Evolutionary conservation across 2,888 invertebrate species (phyloP).

Genomic region (Eulithis testata): DNA sequence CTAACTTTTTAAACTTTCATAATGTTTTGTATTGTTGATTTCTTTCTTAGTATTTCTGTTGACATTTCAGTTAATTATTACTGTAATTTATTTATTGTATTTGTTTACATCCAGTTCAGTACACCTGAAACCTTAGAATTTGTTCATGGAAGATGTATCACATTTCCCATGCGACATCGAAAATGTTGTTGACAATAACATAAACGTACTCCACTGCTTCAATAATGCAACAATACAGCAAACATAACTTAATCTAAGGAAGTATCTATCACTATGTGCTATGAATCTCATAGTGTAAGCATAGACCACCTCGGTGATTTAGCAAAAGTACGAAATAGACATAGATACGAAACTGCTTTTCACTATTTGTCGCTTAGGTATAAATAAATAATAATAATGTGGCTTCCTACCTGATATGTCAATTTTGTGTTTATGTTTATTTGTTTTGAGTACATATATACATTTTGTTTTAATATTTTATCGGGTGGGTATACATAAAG

Average conservation of each 20-base stretch:
- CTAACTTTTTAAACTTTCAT: no score
- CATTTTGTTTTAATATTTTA: no score
- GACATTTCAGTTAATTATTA: background rate
- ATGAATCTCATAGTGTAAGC: conserved; percentile 11
- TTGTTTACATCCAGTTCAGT: conserved; percentile 29
- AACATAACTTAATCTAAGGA: conserved; percentile 11
- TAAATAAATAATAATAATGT: no score
- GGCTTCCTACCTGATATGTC: no score
- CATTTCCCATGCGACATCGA: conserved; percentile 26
- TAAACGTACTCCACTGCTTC: background rate
- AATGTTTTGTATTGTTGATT: no score
- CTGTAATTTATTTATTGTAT: background rate
- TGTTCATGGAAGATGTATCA: conserved; percentile 22
- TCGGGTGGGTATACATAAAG: no score
- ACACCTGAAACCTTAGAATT: conserved; percentile 22
- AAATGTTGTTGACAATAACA: conserved; percentile 22
- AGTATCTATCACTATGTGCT: conserved; percentile 20
- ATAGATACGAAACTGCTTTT: conserved; percentile 9
- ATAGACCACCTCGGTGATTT: background rate
- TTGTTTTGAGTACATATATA: no score
- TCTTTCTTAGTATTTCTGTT: no score
- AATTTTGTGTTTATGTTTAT: no score
- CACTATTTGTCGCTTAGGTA: no score
- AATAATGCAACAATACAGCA: conserved; percentile 2
- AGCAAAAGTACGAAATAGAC: background rate